These are phyloP conservation scores for Beris chalybata DNA, from an alignment of 2,888 invertebrate genomes.

Conservation along the genomic window DNA sequence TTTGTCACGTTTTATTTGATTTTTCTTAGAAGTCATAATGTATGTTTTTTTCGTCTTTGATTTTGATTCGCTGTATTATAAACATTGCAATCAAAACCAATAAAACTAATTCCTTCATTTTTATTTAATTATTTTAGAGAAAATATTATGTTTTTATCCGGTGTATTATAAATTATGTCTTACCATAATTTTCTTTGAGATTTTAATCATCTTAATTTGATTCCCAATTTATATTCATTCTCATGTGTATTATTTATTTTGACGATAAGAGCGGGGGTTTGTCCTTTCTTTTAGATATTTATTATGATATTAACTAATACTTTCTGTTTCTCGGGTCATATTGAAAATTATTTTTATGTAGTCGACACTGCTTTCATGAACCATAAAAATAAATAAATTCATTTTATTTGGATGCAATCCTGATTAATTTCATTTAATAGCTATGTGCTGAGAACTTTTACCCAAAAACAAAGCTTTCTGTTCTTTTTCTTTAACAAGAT, in stretches of 20 bases:
- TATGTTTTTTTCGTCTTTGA: constrained; percentile 4
- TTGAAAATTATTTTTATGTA: not conserved
- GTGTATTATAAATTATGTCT: not conserved
- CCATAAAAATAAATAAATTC: not conserved
- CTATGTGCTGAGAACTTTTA: not conserved
- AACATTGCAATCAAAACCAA: constrained; percentile 9
- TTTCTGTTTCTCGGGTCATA: not conserved
- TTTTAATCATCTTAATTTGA: constrained; percentile 5
- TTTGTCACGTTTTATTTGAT: too few species aligned
- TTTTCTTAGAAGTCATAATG: too few species aligned
- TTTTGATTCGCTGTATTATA: constrained; percentile 16
- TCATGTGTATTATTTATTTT: constrained; percentile 26
- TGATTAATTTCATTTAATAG: not conserved
- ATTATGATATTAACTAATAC: not conserved
- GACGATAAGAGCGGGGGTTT: constrained; percentile 26
- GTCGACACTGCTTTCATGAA: not conserved
- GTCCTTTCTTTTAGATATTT: not conserved
- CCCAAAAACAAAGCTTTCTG: not conserved
- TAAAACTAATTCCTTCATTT: too few species aligned
- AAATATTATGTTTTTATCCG: too few species aligned
- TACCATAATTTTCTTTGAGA: not conserved
- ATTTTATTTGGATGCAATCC: constrained; percentile 1
- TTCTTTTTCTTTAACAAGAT: not conserved
- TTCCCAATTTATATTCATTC: constrained; percentile 7
- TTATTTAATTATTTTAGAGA: too few species aligned